Percentiles rank a stretch among this genome's conserved stretches.
Evolutionary conservation across 2,113 vertebrate species (phyloP).

Genomic region (Tympanuchus pallidicinctus): DNA sequence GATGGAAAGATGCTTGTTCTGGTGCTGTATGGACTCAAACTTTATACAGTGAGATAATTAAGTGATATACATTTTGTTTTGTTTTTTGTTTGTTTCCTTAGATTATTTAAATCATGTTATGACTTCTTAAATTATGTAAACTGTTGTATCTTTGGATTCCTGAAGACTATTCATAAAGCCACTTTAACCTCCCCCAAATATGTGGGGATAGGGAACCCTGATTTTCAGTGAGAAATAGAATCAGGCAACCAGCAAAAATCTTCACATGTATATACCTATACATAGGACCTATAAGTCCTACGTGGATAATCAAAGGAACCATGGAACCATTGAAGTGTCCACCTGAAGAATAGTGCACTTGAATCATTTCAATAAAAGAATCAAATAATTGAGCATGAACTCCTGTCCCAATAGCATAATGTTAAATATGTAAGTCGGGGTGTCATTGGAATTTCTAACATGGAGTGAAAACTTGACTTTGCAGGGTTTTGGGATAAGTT

Average conservation of each 20-base stretch:
- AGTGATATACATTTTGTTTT: accelerated
- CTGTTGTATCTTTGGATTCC: neutral
- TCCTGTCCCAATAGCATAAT: neutral
- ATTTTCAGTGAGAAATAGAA: neutral
- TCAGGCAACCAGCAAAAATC: neutral
- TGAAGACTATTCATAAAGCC: neutral
- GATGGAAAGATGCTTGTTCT: neutral
- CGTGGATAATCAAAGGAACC: neutral
- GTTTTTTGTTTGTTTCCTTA: neutral
- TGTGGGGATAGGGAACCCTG: neutral
- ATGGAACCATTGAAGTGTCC: neutral
- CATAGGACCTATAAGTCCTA: neutral
- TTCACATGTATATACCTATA: neutral
- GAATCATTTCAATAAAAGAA: neutral
- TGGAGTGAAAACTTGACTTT: neutral
- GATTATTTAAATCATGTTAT: neutral
- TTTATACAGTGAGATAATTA: neutral
- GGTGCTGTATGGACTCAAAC: neutral
- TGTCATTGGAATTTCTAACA: neutral
- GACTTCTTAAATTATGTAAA: neutral
- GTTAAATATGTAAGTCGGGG: neutral
- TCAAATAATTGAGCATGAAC: neutral
- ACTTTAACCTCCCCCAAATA: neutral
- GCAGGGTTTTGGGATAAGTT: neutral
- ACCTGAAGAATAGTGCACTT: neutral